phyloP scores from a whole-genome alignment of 2,113 vertebrate genomes.

The Myocastor coypus region DNA sequence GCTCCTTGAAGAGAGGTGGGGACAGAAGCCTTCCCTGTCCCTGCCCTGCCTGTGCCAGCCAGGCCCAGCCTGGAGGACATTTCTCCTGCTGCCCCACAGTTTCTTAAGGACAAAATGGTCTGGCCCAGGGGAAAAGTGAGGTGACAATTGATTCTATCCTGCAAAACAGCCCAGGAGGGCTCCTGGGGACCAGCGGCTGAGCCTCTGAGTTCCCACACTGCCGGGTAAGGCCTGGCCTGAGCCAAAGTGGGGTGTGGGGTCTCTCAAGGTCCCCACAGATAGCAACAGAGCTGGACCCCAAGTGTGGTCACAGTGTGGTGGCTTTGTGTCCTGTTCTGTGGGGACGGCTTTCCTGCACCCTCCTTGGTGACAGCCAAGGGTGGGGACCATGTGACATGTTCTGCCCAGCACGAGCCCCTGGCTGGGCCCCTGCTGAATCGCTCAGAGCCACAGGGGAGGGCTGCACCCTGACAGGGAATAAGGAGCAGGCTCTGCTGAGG shows the following conservation, averaged over 20 bases:
- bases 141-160: neutral
- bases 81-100: neutral
- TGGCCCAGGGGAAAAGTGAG: neutral
- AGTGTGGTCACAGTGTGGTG: rapidly evolving
- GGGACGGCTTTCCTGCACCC: neutral
- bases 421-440: neutral
- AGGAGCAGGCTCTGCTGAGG: rapidly evolving
- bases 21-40: neutral
- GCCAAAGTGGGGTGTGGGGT: neutral
- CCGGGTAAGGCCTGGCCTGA: neutral
- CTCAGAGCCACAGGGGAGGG: neutral
- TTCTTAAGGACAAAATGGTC: neutral
- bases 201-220: neutral
- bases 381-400: neutral
- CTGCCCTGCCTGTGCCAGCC: neutral
- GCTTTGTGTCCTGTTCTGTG: too few relatives aligned
- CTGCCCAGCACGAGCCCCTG: too few relatives aligned
- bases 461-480: neutral
- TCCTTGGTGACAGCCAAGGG: neutral
- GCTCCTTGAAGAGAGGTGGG: neutral
- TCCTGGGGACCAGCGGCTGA: neutral
- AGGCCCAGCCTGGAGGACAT: neutral
- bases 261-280: rapidly evolving
- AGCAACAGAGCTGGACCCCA: neutral
- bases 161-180: neutral